A percentile compares a stretch with the other conserved stretches of the same genome.
Evolutionary conservation across 2,113 vertebrate genomes (phyloP).

Genomic region (Sialia sialis): DNA sequence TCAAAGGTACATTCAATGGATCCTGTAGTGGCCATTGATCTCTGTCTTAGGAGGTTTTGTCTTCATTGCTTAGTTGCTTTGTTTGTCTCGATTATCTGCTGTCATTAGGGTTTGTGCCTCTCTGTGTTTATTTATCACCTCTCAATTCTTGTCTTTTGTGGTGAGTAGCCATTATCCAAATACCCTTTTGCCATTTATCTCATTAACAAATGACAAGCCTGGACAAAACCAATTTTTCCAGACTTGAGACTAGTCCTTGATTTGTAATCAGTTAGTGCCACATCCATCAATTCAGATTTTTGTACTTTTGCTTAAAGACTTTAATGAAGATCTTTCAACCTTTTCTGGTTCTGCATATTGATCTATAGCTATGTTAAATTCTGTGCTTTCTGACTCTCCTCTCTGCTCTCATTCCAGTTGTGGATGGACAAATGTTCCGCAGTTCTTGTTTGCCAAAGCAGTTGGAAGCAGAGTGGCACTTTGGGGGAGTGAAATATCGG

Average conservation of each 20-base stretch:
- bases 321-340: neutral
- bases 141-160: neutral
- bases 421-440: slow-evolving; percentile 71
- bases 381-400: neutral
- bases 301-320: neutral
- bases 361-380: neutral
- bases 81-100: neutral
- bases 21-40: neutral
- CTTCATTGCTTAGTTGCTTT: neutral
- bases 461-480: slow-evolving; percentile 88
- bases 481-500: slow-evolving; percentile 87
- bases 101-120: neutral
- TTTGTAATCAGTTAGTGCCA: neutral
- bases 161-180: neutral
- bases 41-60: neutral
- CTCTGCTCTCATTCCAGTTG: slow-evolving; percentile 54
- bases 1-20: neutral
- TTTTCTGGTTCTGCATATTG: neutral
- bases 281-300: neutral
- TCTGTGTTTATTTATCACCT: neutral
- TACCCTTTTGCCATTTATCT: neutral
- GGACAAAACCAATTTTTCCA: neutral
- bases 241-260: neutral
- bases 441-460: slow-evolving; percentile 93
- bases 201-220: neutral